Base-by-base conservation (phyloP, 1,140 invertebrate genomes). In the Bombus picipes region DNA sequence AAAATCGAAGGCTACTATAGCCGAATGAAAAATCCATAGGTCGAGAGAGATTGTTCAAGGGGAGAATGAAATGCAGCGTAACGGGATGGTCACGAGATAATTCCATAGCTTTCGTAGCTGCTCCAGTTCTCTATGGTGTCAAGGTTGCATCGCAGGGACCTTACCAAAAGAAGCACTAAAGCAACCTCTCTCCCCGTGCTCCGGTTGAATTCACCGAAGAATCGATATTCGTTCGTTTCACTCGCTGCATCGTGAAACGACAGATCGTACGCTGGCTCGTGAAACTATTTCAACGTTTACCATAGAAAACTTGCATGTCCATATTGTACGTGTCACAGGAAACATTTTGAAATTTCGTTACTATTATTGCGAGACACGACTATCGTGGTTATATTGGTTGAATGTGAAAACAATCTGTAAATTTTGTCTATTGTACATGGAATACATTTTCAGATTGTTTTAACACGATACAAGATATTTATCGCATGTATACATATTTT, bases 111-210 rank as follows among this genome's bases (percentile, higher is more conserved):
- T 34, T 81, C 43, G 37, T 72, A 15, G 66, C 53, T 53, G 68
- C 75, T 77, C 75, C 57, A 75, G 4, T 39, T 81, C 32, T 12
- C 22, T 28, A 28, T 22, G 32, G 43, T 81, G 79, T 72, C 79
- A 81, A 81, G 79, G 79, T 72, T 39, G 66, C 28, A 25, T 34
- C 25, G n/a, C 28, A 13, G 15, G 32, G 22, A 18, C n/a, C 25
- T 28, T 13, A 6, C 13, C 43, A 34, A 71, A 71, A 81, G 68
- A 71, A 80, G 59, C 37, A 9, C 22, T 10, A 25, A 25, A 25
- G 3, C 8, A 3, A 57, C 8, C n/a, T 66, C 32, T 66, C 32
- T 22, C 32, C 15, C 10, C 22, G 68, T 47, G 59, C 62, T 25
- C 5, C 43, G 22, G 53, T 70, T 80, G 66, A 53, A 39, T 80